Evolutionary conservation across 2,888 invertebrate genomes (phyloP).

Genomic region (Plagodis dolabraria): DNA sequence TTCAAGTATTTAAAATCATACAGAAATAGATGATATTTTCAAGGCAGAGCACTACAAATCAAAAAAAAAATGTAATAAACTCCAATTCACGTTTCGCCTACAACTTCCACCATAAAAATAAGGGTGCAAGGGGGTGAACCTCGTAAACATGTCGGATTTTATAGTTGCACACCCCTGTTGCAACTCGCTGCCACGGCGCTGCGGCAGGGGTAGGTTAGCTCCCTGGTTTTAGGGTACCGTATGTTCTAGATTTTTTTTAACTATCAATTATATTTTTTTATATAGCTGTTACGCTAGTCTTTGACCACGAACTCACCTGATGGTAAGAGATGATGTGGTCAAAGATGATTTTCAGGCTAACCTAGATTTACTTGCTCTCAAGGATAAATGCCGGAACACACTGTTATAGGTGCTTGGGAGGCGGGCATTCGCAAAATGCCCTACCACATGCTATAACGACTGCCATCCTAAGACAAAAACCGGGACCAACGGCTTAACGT

Average conservation of each 20-base stretch:
- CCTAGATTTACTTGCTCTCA: no score
- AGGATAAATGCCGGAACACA: no score
- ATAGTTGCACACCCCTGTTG: constrained; percentile 64
- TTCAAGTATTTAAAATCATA: no score
- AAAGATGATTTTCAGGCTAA: no score
- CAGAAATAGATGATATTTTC: no score
- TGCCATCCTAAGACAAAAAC: no score
- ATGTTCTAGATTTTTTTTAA: background rate
- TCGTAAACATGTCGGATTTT: constrained; percentile 82
- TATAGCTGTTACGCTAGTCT: background rate
- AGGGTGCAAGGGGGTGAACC: constrained; percentile 56
- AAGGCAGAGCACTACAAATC: no score
- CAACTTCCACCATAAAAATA: constrained; percentile 52
- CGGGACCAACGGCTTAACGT: no score
- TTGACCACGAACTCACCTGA: no score
- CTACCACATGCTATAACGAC: no score
- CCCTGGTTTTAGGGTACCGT: constrained; percentile 47
- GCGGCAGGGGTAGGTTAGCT: constrained; percentile 51
- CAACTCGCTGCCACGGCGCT: constrained; percentile 37
- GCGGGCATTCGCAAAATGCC: background rate
- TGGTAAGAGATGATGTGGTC: no score
- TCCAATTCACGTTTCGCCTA: constrained; percentile 28
- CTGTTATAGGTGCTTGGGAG: no score
- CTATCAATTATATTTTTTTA: background rate
- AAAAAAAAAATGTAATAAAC: constrained; percentile 9